Conservation (phyloP, 2,888 invertebrate species). For the Xestobium rufovillosum region DNA sequence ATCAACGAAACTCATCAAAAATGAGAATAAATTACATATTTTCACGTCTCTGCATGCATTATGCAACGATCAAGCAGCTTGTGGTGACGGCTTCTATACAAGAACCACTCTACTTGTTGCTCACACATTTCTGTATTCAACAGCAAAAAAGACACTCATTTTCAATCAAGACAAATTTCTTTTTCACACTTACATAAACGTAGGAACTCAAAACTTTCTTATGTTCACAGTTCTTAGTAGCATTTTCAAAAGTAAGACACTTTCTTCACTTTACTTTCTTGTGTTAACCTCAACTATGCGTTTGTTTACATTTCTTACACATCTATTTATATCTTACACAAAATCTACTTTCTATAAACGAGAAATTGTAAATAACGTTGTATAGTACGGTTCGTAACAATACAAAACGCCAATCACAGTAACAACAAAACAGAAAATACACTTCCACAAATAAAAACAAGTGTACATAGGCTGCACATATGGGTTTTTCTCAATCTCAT, state of each 20-base stretch:
- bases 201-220: no score
- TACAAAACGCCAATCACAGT: slow-evolving; percentile 24
- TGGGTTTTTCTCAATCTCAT: no score
- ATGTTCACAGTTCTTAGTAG: no score
- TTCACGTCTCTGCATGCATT: no score
- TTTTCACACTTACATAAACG: slow-evolving; percentile 2
- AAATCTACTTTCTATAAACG: slow-evolving; percentile 30
- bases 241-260: background rate
- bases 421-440: slow-evolving; percentile 12
- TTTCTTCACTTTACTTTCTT: slow-evolving; percentile 3
- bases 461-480: slow-evolving; percentile 18
- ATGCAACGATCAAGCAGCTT: no score
- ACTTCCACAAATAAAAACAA: slow-evolving; percentile 17
- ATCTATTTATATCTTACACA: slow-evolving; percentile 16
- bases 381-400: slow-evolving; percentile 9
- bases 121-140: no score
- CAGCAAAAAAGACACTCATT: background rate
- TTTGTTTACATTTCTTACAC: slow-evolving; percentile 15
- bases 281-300: slow-evolving; percentile 4
- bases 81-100: no score
- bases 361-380: slow-evolving; percentile 18
- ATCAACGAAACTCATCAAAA: no score
- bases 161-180: background rate
- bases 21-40: no score
- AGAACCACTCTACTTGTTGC: no score